Conservation (phyloP, 2,797 vertebrate genomes). For the Phoeniculus purpureus region DNA sequence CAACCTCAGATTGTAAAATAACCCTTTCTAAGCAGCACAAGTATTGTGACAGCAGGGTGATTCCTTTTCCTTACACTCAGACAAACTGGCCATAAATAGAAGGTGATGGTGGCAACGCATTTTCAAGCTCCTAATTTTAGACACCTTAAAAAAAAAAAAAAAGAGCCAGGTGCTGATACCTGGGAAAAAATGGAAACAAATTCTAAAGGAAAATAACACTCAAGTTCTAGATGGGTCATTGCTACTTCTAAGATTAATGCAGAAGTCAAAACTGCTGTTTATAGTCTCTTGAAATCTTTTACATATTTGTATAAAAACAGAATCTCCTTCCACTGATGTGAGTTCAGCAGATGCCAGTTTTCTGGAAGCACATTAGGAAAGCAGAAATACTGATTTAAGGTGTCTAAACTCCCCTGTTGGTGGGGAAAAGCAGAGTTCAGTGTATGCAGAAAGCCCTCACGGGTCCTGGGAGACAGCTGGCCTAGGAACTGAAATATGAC, state of each 20-base stretch:
- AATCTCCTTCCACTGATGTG: neutral
- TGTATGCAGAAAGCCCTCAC: neutral
- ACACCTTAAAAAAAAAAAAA: neutral
- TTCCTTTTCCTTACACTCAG: neutral
- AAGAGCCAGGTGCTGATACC: neutral
- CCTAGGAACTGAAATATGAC: constrained; percentile 11
- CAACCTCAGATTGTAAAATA: neutral
- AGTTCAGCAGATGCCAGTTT: neutral
- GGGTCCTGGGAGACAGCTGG: constrained; percentile 22
- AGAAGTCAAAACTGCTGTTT: neutral
- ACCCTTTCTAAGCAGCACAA: neutral
- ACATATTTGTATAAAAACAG: neutral
- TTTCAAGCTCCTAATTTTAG: neutral
- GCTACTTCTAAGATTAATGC: neutral
- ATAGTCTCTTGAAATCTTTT: neutral
- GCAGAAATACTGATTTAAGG: neutral
- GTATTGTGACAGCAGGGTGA: neutral
- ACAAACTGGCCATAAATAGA: neutral
- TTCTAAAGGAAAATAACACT: neutral
- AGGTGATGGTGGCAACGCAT: neutral
- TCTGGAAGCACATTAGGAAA: neutral
- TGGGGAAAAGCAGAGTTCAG: neutral
- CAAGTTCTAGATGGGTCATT: neutral
- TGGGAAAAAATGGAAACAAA: neutral
- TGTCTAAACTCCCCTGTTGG: neutral